Evolutionary conservation across 2,113 vertebrate genomes (phyloP), one percentile per base, ranked within the genome.

Genomic region (Entomyzon cyanotis): DNA sequence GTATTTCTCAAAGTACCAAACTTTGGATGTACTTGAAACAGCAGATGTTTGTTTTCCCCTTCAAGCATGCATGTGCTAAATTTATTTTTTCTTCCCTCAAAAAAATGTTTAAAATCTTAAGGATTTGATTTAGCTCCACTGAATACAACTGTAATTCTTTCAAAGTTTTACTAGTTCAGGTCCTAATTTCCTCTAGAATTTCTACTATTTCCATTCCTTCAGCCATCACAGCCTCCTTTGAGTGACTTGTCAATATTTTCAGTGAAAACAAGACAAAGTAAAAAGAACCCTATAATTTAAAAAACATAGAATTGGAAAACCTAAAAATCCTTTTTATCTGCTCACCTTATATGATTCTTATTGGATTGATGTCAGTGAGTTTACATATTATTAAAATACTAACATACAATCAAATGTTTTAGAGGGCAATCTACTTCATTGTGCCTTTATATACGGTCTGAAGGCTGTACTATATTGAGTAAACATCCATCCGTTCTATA

Each of bases 11-110:
- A 78, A 87, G 56, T 70, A 75, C 11, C 25, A 53, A 8, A 75
- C 64, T 90, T 81, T 92, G 89, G 68, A 86, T 82, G 24, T 64
- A 44, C 80, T 92, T 91, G 35, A 94, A 95, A 89, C 39, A 82
- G 21, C 33, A 86, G 64, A 63, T 91, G 30, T 90, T 95, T 89
- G 19, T 84, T 97, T 92, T 78, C 8, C 15, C 4, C 13, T 92
- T 86, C 41, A 23, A 89, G 27, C 33, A 71, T 75, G 42, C 56
- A 67, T 68, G 73, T 84, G 62, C 69, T 84, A 24, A 49, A 82
- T 46, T 84, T 70, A 52, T 94, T 68, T 73, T 68, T 90, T 86
- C 52, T 89, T 70, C 31, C 17, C 3, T 75, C 22, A 62, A 49
- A 71, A 71, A 67, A 15, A 12, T 33, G 4, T 62, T 62, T 47